Conservation (phyloP, 2,888 invertebrate genomes). For the Gortyna flavago region DNA sequence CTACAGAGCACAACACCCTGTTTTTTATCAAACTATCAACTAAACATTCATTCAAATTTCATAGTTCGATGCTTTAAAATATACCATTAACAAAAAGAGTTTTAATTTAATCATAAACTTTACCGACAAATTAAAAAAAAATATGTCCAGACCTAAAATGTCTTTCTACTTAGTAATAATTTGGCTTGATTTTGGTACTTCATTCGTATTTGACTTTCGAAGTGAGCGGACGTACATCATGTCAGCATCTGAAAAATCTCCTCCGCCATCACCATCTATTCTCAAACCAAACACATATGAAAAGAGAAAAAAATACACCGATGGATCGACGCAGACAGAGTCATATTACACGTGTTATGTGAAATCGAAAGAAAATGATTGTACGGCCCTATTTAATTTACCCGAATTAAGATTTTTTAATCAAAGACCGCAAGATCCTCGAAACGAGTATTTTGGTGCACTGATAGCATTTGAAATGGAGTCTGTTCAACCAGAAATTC, state of each 20-base stretch:
- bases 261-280: constrained; percentile 16
- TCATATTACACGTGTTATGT: constrained; percentile 2
- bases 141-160: no score
- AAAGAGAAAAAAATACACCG: constrained; percentile 16
- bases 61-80: no score
- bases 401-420: constrained; percentile 7
- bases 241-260: constrained; percentile 10
- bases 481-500: constrained; percentile 22
- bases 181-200: background rate
- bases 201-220: constrained; percentile 7
- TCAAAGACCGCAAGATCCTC: constrained; percentile 11
- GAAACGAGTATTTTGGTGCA: constrained; percentile 11
- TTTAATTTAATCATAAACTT: no score
- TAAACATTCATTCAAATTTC: no score
- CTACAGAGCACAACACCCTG: no score
- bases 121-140: no score
- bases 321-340: constrained; percentile 11
- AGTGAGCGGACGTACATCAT: constrained; percentile 14
- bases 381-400: constrained; percentile 17
- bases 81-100: no score
- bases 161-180: no score
- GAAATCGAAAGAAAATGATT: constrained; percentile 9
- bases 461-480: constrained; percentile 20
- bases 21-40: no score
- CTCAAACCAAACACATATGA: constrained; percentile 15